phyloP scores from a whole-genome alignment of 2,888 invertebrate genomes.

The Hypolimnas misippus region DNA sequence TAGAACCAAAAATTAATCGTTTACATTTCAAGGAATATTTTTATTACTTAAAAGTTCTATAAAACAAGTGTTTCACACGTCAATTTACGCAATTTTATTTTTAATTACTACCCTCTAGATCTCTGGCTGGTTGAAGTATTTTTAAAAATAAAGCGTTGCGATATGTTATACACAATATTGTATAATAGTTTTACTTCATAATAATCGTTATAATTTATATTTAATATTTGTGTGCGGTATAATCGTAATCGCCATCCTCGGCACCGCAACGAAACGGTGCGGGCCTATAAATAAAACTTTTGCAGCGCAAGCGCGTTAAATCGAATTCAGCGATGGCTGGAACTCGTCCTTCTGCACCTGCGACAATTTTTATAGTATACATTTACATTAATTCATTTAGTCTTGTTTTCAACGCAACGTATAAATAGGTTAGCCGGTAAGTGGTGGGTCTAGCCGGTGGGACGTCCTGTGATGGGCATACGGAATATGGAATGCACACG shows the following conservation, averaged over 20 bases:
- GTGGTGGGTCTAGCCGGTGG: constrained; percentile 70
- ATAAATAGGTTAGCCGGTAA: constrained; percentile 84
- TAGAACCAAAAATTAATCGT: too few relatives aligned
- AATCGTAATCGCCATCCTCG: constrained; percentile 51
- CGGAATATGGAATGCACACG: constrained; percentile 29
- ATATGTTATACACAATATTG: background rate
- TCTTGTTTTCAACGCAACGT: constrained; percentile 77
- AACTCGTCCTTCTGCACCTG: constrained; percentile 81
- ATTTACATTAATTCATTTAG: constrained; percentile 84
- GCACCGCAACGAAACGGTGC: constrained; percentile 48
- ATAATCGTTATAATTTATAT: too few relatives aligned
- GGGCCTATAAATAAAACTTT: constrained; percentile 79
- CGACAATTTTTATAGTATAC: constrained; percentile 84
- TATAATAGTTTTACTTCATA: constrained; percentile 8
- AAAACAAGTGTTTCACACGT: background rate
- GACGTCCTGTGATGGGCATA: constrained; percentile 37
- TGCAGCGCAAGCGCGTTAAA: constrained; percentile 78
- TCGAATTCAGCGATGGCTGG: constrained; percentile 77
- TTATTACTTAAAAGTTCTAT: background rate
- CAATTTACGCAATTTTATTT: too few relatives aligned
- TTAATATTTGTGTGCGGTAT: constrained; percentile 50
- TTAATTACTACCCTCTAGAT: too few relatives aligned
- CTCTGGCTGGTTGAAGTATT: background rate
- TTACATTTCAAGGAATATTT: background rate
- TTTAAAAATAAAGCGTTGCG: background rate